phyloP scores from a whole-genome alignment of 1,140 invertebrate genomes.

The Bombus fervidus region DNA sequence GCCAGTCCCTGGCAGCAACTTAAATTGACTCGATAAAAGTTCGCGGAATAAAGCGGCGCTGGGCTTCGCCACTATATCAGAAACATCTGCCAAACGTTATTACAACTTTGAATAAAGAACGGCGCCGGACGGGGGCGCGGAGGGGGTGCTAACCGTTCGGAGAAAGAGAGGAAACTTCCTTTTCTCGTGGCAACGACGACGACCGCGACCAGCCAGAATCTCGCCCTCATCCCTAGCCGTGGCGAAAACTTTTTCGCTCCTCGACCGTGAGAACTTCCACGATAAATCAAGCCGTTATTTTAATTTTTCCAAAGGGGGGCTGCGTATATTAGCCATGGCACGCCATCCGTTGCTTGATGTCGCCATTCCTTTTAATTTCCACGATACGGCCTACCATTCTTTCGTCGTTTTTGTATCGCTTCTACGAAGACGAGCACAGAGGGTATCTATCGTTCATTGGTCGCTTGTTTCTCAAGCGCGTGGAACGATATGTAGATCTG shows the following conservation, averaged over 20 bases:
- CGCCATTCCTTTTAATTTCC: constrained; percentile 21
- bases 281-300: constrained; percentile 75
- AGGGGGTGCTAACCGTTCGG: constrained; percentile 38
- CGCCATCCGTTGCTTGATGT: background rate
- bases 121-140: constrained; percentile 49
- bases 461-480: background rate
- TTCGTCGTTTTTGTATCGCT: background rate
- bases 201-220: constrained; percentile 25
- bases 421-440: background rate
- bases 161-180: constrained; percentile 56
- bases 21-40: constrained; percentile 83
- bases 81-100: constrained; percentile 83
- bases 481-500: background rate
- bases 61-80: constrained; percentile 78
- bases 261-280: constrained; percentile 69
- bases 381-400: background rate
- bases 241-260: constrained; percentile 67
- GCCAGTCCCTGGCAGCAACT: constrained; percentile 76
- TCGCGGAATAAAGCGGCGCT: constrained; percentile 78
- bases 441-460: background rate
- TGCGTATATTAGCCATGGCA: constrained; percentile 8
- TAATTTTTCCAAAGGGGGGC: constrained; percentile 63
- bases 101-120: constrained; percentile 83
- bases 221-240: background rate
- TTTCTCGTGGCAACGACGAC: constrained; percentile 41